Evolutionary conservation across 2,888 invertebrate species (phyloP).

Genomic region (Dinocampus coccinellae): DNA sequence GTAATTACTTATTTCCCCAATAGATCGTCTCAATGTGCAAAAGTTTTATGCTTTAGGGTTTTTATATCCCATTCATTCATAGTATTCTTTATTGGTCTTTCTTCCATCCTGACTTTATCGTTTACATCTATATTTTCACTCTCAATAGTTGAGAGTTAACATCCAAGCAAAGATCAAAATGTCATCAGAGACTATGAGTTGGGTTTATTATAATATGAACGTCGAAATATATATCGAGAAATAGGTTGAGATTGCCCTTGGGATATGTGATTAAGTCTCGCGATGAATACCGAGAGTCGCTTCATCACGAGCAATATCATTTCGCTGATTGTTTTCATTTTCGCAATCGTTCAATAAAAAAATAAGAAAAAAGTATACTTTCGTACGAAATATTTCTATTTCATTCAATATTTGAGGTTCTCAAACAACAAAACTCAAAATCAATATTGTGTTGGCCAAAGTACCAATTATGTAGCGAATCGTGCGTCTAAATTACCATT

Average conservation of each 20-base stretch:
- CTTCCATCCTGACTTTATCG: not conserved
- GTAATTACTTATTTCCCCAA: not conserved
- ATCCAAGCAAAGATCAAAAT: not conserved
- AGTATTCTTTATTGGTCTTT: not conserved
- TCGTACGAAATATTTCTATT: too few relatives aligned
- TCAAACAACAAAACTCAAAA: too few relatives aligned
- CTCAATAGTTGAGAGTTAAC: not conserved
- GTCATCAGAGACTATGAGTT: not conserved
- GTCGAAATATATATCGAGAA: conserved; percentile 15
- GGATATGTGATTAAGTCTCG: conserved; percentile 11
- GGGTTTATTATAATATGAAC: not conserved
- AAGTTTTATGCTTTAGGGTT: too few relatives aligned
- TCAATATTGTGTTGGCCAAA: not conserved
- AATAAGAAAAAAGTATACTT: conserved; percentile 6
- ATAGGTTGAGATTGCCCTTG: conserved; percentile 25
- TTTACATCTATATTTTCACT: not conserved
- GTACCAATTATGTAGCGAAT: not conserved
- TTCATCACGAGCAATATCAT: conserved; percentile 9
- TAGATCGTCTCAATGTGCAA: not conserved
- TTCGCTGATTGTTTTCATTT: conserved; percentile 13
- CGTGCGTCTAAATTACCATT: conserved; percentile 10
- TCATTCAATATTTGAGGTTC: too few relatives aligned
- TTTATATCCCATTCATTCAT: not conserved
- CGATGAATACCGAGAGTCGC: conserved; percentile 1
- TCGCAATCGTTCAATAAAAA: not conserved